phyloP scores from a whole-genome alignment of 2,888 invertebrate species.

The Acleris sparsana region DNA sequence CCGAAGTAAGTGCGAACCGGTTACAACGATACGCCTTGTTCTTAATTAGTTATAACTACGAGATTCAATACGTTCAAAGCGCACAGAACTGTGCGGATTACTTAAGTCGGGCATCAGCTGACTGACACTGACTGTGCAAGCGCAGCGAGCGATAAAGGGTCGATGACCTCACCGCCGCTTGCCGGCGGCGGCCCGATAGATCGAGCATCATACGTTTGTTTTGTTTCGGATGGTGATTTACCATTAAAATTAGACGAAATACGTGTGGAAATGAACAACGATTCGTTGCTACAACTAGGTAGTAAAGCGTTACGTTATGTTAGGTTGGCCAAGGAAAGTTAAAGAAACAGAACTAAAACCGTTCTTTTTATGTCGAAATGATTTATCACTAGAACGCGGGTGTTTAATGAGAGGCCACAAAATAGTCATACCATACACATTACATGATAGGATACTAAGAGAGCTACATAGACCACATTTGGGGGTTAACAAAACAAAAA shows the following conservation, averaged over 20 bases:
- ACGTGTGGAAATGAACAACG: background rate
- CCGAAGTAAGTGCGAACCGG: conserved; percentile 24
- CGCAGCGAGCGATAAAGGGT: background rate
- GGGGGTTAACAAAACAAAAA: conserved; percentile 17
- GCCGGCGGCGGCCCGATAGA: conserved; percentile 13
- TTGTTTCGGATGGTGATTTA: conserved; percentile 18
- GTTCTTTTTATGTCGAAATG: conserved; percentile 5
- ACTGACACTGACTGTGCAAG: background rate
- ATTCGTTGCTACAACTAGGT: background rate
- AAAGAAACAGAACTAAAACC: background rate
- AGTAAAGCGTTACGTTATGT: background rate
- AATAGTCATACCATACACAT: conserved; percentile 7
- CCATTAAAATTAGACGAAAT: conserved; percentile 18
- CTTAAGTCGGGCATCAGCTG: conserved; percentile 7
- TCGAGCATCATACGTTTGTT: conserved; percentile 25
- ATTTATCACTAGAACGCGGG: conserved; percentile 18
- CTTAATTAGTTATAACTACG: conserved; percentile 14
- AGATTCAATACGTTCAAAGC: conserved; percentile 17
- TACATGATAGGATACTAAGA: background rate
- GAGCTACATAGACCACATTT: conserved; percentile 10
- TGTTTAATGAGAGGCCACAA: conserved; percentile 24
- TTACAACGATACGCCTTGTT: conserved; percentile 23
- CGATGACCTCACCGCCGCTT: background rate
- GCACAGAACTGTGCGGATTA: conserved; percentile 13
- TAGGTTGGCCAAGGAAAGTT: conserved; percentile 29